Evolutionary conservation across 2,888 invertebrate genomes (phyloP), one percentile per base, ranked within the genome.

Genomic region (Philaethria dido): DNA sequence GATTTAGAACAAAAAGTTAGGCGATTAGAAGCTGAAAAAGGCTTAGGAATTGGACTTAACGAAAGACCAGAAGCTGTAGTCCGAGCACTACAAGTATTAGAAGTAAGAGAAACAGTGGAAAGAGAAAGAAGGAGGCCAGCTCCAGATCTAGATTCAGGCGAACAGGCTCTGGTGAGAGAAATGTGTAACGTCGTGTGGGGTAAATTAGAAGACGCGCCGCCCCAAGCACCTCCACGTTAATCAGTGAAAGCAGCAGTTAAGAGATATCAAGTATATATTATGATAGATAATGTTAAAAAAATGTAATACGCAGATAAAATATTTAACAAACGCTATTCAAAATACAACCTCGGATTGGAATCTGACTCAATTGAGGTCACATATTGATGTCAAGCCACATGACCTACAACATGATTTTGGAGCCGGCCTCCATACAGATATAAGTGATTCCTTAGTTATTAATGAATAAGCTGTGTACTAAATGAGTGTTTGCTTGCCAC

Each of bases 131-230:
- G 94, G 77, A 81, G 89, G 69, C 89, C 88, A 29, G 92, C 93
- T 1, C 94, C 94, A 72, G 96, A 95, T 83, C 94, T 95, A 93
- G 96, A 97, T 79, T 96, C 98, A 76, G 97, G 97, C 16, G 98
- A 98, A 85, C 98, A 98, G 83, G 98, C 98, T 4, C 93, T 98
- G 64, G 97, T 98, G 59, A 94, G 98, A 77, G 98, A 98, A 92
- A 98, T 98, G 98, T 98, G 98, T 89, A 98, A 98, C 89, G 98
- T 98, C 60, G 98, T 98, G 48, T 98, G 97, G 97, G 95, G 97
- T 72, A 98, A 98, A 87, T 87, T 98, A 64, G 98, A 98, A 86
- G 97, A 97, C 77, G 96, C 94, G 52, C 96, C 97, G n/a, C 95
- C 95, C 54, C 91, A 88, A 70, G 90, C 90, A 0, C 90, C 92